Base-by-base conservation (phyloP, 2,888 invertebrate species). In the Sinopyrophorus schimmeli region DNA sequence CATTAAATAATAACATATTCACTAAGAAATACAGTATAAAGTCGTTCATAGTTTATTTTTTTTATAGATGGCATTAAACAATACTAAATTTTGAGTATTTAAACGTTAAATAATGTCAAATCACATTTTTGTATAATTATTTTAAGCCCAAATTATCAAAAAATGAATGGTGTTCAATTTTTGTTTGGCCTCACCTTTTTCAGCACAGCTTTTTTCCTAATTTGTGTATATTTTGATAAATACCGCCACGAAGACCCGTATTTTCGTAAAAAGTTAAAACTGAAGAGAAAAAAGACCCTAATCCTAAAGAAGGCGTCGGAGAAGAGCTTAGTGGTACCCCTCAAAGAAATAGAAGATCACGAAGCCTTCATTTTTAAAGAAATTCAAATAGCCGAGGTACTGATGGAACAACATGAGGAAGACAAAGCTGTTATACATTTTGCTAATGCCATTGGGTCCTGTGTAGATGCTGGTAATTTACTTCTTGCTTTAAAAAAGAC, bases 401-500 rank as follows among this genome's bases (percentile, higher is more conserved):
- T 62, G 38, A 62, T 63, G 63, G 16, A 32, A 12, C 20, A 46
- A 12, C 41, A 57, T 24, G 47, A 58, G 24, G 26, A 55, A 21
- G 58, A 60, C 1, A 58, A 58, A 16, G 63, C 63, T 2, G 53
- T 60, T 9, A 21, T 56, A 7, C 63, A 63, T 49, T 63, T 63
- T 46, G 63, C 61, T 0, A 60, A 58, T 35, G 63, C 63, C 4
- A 61, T 63, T 30, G 44, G 57, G 7, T 51, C 58, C 4, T 62
- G 63, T 34, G 58, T 58, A 1, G 59, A 63, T 47, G 62, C 63
- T 3, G 56, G 39, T 21, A 57, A 57, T 42, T 47, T 63, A n/a
- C 26, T 63, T 12, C 46, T 44, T 6, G 58, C 59, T 24, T 38
- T 63, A 10, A 57, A 54, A 31, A 30, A 51, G 16, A 55, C 57